Percentiles rank a stretch among this genome's conserved stretches.
Evolutionary conservation across 2,113 vertebrate species (phyloP).

Genomic region (Phaetusa simplex): DNA sequence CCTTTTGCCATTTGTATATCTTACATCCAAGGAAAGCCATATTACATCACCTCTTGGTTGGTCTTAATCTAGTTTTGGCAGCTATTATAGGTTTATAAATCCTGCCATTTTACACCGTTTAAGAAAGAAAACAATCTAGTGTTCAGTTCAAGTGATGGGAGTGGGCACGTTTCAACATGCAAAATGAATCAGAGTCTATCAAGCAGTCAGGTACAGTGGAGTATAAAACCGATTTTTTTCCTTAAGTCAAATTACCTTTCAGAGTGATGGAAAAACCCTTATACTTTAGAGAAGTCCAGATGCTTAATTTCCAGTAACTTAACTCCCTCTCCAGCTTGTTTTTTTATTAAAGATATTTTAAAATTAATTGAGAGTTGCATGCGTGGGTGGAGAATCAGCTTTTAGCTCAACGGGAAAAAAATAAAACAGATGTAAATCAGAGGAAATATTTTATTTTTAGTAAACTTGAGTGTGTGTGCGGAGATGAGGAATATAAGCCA

Average conservation of each 20-base stretch:
- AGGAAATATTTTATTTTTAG: slow-evolving; percentile 5
- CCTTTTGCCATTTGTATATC: not conserved
- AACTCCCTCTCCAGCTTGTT: not conserved
- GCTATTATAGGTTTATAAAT: not conserved
- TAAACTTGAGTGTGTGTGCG: not conserved
- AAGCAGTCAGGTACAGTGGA: not conserved
- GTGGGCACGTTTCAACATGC: slow-evolving; percentile 12
- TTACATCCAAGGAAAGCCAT: not conserved
- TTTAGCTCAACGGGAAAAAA: slow-evolving; percentile 1
- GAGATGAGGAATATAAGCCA: not conserved
- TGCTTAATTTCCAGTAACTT: slow-evolving; percentile 16
- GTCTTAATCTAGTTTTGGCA: not conserved
- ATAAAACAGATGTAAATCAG: not conserved
- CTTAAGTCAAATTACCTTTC: not conserved
- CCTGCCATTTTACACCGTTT: not conserved
- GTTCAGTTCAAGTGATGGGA: not conserved
- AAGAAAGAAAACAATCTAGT: not conserved
- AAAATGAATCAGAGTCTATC: slow-evolving; percentile 39
- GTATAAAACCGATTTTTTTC: not conserved
- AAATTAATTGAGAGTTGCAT: not conserved
- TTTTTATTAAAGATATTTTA: not conserved
- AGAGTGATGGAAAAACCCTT: not conserved
- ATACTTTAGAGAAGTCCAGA: not conserved
- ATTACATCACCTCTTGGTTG: not conserved
- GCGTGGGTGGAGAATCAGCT: slow-evolving; percentile 35